Evolutionary conservation across 2,888 invertebrate genomes (phyloP), one percentile per base, ranked within the genome.

Genomic region (Calameuta filiformis): DNA sequence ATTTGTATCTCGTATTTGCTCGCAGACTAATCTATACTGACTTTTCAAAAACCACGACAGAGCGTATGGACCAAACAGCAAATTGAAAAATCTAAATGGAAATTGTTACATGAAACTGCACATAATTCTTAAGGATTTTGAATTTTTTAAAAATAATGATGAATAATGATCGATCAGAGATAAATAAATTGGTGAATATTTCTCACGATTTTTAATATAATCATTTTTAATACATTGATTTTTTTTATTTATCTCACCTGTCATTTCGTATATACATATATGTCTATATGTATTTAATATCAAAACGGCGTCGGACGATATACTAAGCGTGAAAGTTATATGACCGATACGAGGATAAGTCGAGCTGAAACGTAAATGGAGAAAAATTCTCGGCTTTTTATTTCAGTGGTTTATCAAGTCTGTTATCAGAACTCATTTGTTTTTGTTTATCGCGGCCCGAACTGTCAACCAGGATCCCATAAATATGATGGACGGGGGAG

Each of bases 391-490:
- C 79, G 86, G 83, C 83, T 82, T 85, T 85, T 85, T 85, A 85
- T 85, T 56, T 85, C 84, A 78, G 74, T 76, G 35, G 76, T 30
- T 84, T 86, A 87, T 87, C 87, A 81, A 79, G 73, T 69, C 77
- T 76, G 83, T 85, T 88, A 88, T 89, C 88, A 84, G 83, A 83
- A 84, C 86, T 88, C 90, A 89, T 90, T 90, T 89, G 89, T 90
- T 90, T 89, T 89, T 89, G 89, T 88, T 89, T 90, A 90, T 90
- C 90, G 81, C 80, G 76, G 79, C 82, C 80, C 80, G 23, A 81
- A 82, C 85, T 37, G 87, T 88, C 83, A 85, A 56, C 56, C 84
- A 82, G 81, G 80, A 82, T 81, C 83, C 85, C 86, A 87, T 89
- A 88, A 89, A 89, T 87, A 88, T 89, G 89, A 90, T 88, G 85